Conservation (phyloP, 2,113 vertebrate genomes). For the Prietella phreatophila region DNA sequence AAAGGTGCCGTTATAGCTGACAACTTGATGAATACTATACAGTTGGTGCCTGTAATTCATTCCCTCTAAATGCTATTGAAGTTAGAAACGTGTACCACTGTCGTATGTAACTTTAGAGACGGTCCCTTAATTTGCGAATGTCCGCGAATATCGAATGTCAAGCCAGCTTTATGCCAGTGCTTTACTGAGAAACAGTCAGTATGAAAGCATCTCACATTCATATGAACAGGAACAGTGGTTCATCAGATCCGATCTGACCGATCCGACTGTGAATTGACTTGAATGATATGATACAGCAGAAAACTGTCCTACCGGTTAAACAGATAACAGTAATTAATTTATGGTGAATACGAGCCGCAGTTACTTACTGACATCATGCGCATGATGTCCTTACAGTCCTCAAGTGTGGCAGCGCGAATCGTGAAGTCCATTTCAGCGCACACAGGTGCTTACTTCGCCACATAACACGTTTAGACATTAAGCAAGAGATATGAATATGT, state of each 20-base stretch:
- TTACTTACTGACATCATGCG: conserved; percentile 72
- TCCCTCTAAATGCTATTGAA: too few relatives aligned
- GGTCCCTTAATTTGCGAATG: too few relatives aligned
- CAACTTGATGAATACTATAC: too few relatives aligned
- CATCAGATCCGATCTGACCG: background rate
- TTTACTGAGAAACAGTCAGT: too few relatives aligned
- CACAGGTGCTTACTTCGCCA: background rate
- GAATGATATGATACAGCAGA: background rate
- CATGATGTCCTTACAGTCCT: conserved; percentile 74
- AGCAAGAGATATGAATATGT: background rate
- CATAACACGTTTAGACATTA: background rate
- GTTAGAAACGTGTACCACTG: too few relatives aligned
- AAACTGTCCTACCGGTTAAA: background rate
- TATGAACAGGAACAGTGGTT: background rate
- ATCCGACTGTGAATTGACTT: background rate
- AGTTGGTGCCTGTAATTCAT: too few relatives aligned
- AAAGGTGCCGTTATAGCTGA: too few relatives aligned
- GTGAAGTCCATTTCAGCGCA: conserved; percentile 64
- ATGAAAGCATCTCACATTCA: background rate
- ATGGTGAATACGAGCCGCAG: background rate
- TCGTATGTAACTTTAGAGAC: too few relatives aligned
- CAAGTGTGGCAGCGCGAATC: conserved; percentile 66
- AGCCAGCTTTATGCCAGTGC: too few relatives aligned
- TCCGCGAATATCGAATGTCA: too few relatives aligned
- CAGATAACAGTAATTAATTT: background rate